Evolutionary conservation across 2,797 vertebrate species (phyloP).

Genomic region (Mallotus villosus): DNA sequence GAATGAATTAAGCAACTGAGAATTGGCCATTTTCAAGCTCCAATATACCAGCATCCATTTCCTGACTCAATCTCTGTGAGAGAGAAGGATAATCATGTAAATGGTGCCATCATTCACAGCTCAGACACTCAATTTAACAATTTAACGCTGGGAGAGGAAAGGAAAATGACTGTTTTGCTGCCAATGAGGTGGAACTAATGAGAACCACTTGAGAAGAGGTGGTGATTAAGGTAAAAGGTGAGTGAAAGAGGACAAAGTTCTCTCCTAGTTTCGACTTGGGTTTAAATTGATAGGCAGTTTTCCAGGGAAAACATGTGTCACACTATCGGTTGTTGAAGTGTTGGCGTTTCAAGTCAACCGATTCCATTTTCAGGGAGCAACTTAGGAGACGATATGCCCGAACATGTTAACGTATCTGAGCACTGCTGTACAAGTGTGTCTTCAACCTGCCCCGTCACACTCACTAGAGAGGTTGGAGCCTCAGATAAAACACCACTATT

Average conservation of each 20-base stretch:
- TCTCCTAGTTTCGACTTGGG: conserved; percentile 4
- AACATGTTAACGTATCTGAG: neutral
- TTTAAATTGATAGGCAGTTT: conserved; percentile 10
- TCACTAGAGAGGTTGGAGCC: neutral
- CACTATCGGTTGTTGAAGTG: neutral
- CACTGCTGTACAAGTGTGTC: too few species aligned
- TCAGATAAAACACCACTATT: neutral
- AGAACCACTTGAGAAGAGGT: conserved; percentile 1
- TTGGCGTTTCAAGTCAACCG: neutral
- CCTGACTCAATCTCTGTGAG: conserved; percentile 6
- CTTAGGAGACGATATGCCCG: neutral
- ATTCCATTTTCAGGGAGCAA: neutral
- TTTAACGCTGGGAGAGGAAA: neutral
- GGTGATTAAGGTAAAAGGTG: conserved; percentile 7
- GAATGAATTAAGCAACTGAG: conserved; percentile 20
- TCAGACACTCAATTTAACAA: conserved; percentile 13
- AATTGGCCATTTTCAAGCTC: neutral
- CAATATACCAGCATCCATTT: neutral
- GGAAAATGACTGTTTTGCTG: conserved; percentile 23
- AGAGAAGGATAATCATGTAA: neutral
- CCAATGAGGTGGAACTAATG: conserved; percentile 7
- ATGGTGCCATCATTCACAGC: neutral
- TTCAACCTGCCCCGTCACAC: conserved; percentile 3
- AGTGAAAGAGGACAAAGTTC: neutral
- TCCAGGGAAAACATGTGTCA: neutral